Base-by-base conservation (phyloP, 2,888 invertebrate genomes). In the Rosalia funebris region DNA sequence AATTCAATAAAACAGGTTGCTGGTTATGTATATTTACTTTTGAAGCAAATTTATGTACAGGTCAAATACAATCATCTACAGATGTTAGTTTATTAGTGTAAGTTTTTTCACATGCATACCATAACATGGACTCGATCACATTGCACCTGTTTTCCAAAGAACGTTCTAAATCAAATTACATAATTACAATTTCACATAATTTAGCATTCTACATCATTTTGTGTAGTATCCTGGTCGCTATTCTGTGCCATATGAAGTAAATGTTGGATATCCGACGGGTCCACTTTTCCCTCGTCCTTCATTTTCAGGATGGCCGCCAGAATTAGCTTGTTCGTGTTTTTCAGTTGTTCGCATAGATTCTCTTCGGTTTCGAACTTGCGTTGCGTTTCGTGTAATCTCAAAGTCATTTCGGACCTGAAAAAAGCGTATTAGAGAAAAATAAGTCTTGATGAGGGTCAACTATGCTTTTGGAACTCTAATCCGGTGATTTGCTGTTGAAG, bases 381-480 rank as follows among this genome's bases (percentile, higher is more conserved):
- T 62, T 74, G 69, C 5, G 69, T 68, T 65, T 78, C 77, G 56
- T 79, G 77, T 17, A 76, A 62, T 39, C 72, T 68, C 15, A 78
- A 46, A n/a, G 71, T 69, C 16, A 73, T 54, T 67, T 78, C 79
- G 25, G 74, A 77, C 50, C 78, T 78, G 45, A 25, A 69, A 71
- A 56, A 48, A 39, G 10, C 17, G 9, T 9, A 31, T 45, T 36
- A 41, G 20, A 42, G 19, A 25, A 11, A 32, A 57, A 15, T 9
- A 25, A 19, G 25, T 20, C 7, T 59, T 11, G 10, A 14, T 53
- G 25, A 46, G n/a, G n/a, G 34, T 37, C 5, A 2, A 31, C 12
- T 34, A 7, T 67, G 77, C 77, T 71, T 78, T 69, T 77, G 73
- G 56, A 78, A 74, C 66, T 77, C 74, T 36, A 75, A 50, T 17